phyloP scores from a whole-genome alignment of 2,888 invertebrate genomes.

The Diogma glabrata region DNA sequence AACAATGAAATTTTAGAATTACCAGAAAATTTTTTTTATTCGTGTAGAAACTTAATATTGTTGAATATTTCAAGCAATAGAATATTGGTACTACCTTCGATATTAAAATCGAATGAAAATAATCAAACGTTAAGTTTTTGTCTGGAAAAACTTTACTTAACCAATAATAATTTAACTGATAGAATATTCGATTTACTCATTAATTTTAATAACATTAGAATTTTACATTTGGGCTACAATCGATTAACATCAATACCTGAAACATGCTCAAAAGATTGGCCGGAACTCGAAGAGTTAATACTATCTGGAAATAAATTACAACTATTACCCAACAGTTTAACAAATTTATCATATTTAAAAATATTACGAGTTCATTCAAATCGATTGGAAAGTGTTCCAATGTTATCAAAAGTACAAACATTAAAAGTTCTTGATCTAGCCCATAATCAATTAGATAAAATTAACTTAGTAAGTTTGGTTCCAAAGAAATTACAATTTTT shows the following conservation, averaged over 20 bases:
- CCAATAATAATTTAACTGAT: constrained; percentile 66
- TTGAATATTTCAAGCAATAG: constrained; percentile 73
- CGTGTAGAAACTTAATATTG: constrained; percentile 49
- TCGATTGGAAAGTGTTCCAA: constrained; percentile 60
- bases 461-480: constrained; percentile 63
- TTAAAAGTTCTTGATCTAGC: constrained; percentile 73
- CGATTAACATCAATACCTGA: constrained; percentile 61
- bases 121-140: constrained; percentile 46
- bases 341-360: constrained; percentile 55
- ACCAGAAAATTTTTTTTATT: constrained; percentile 65
- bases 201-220: constrained; percentile 50
- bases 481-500: constrained; percentile 74
- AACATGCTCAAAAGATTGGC: constrained; percentile 62
- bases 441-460: constrained; percentile 70
- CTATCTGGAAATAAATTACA: constrained; percentile 70
- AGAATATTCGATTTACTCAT: constrained; percentile 53
- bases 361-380: constrained; percentile 75
- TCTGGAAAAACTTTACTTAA: constrained; percentile 57
- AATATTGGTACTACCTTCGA: constrained; percentile 54
- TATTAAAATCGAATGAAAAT: constrained; percentile 37
- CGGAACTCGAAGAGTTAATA: constrained; percentile 68
- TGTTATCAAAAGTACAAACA: constrained; percentile 59
- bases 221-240: constrained; percentile 69
- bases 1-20: constrained; percentile 64
- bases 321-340: constrained; percentile 63